Evolutionary conservation across 2,113 vertebrate species (phyloP).

Genomic region (Sturnira hondurensis): DNA sequence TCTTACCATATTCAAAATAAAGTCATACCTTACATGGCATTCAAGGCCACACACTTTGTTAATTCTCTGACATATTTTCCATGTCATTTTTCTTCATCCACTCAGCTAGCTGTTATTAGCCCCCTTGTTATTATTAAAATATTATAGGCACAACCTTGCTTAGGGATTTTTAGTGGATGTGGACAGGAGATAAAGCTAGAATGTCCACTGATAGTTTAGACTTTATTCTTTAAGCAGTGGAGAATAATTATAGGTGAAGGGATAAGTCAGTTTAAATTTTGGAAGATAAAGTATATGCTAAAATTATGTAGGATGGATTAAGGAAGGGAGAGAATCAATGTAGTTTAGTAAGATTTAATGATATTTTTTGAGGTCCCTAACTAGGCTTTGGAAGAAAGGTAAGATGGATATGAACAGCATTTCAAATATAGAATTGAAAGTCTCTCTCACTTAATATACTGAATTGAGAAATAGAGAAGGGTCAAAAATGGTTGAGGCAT

Average conservation of each 20-base stretch:
- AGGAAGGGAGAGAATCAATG: not conserved
- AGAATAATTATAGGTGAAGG: not conserved
- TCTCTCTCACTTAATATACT: not conserved
- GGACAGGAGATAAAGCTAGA: not conserved
- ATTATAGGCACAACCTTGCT: not conserved
- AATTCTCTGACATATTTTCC: not conserved
- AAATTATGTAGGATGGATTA: not conserved
- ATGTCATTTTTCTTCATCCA: not conserved
- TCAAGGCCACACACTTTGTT: not conserved
- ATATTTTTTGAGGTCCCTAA: not conserved
- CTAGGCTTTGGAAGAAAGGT: not conserved
- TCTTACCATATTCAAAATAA: not conserved
- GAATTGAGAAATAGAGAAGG: not conserved
- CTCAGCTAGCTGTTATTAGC: not conserved
- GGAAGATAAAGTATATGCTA: not conserved
- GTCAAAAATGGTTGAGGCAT: not conserved
- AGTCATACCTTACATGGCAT: not conserved
- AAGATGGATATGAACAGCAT: not conserved
- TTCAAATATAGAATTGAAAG: not conserved
- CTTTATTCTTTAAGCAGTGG: not conserved
- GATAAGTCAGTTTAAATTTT: not conserved
- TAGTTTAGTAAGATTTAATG: not conserved
- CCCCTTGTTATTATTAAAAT: not conserved
- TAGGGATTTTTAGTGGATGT: not conserved
- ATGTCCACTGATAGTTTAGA: not conserved